These are phyloP conservation scores for Maccullochella peelii DNA, from an alignment of 2,113 vertebrate species.

Conservation along the genomic window DNA sequence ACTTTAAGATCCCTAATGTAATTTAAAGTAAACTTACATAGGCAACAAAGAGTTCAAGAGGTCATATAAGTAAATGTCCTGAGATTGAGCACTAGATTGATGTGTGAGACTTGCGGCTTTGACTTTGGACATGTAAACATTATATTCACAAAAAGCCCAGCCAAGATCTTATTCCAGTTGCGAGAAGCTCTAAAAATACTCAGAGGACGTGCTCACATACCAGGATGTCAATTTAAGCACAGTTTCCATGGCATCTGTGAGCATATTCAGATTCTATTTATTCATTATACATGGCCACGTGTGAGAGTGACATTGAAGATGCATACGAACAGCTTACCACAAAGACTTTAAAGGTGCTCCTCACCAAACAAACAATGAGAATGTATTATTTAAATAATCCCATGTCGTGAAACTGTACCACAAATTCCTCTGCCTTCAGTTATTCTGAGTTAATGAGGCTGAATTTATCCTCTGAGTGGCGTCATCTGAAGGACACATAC, in stretches of 20 bases:
- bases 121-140: slow-evolving; percentile 27
- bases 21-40: not conserved
- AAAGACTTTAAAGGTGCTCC: slow-evolving; percentile 66
- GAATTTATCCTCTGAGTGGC: slow-evolving; percentile 61
- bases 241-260: slow-evolving; percentile 72
- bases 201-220: not conserved
- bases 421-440: slow-evolving; percentile 52
- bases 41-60: slow-evolving; percentile 7
- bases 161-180: slow-evolving; percentile 13
- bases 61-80: not conserved
- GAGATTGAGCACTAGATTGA: not conserved
- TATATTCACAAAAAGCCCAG: slow-evolving; percentile 19
- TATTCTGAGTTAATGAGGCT: slow-evolving; percentile 72
- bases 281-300: slow-evolving; percentile 75
- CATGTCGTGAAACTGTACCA: slow-evolving; percentile 60
- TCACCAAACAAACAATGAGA: slow-evolving; percentile 69
- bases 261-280: slow-evolving; percentile 55
- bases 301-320: slow-evolving; percentile 75
- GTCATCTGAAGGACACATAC: slow-evolving; percentile 61
- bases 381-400: slow-evolving; percentile 74
- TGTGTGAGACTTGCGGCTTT: not conserved
- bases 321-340: slow-evolving; percentile 67
- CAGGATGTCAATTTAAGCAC: slow-evolving; percentile 58
- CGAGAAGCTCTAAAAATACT: slow-evolving; percentile 54
- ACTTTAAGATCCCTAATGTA: not conserved